Evolutionary conservation across 2,113 vertebrate species (phyloP), one percentile per base, ranked within the genome.

Genomic region (Camelus bactrianus): DNA sequence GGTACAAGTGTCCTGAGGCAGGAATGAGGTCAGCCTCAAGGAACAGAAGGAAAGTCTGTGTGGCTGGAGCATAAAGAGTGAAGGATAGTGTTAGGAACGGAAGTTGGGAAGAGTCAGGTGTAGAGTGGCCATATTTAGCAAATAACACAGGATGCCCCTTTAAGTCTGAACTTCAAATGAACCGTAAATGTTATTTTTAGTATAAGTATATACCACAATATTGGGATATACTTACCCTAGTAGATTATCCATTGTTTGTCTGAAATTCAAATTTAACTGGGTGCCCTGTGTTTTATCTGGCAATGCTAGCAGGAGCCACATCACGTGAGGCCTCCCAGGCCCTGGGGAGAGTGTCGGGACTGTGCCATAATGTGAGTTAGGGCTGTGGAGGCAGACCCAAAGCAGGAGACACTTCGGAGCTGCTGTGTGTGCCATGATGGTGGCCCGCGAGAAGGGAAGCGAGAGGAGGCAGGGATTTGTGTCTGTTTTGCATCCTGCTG

Each of bases 281-380:
- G 3, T 5, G 15, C 52, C 28, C 48, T 19, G 15, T 30, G 24
- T 65, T 46, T 28, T 56, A 11, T 20, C 20, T 20, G 75, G 46
- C 48, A 22, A 9, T 6, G 0, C 3, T 30, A 16, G 28, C 82
- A 20, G 30, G 67, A 73, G 6, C 64, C 80, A 35, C 12, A 0
- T 20, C 20, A 0, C 0, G 0, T 32, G 52, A 26, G 11, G 28
- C 42, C 26, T 77, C 52, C 10, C 10, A 1, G 64, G 14, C 75
- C 38, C 76, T 24, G 16, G 9, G 8, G 30, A 46, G 35, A 5
- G 38, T 28, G 20, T 17, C 14, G 8, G 75, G 56, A 20, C 12
- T 3, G 4, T 2, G 2, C 3, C 17, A 6, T 4, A 38, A 24
- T 26, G 30, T 17, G 35, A 60, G 50, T 30, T 11, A 3, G 22